Base-by-base conservation (phyloP, 2,888 invertebrate genomes). In the Drosophila rellima region DNA sequence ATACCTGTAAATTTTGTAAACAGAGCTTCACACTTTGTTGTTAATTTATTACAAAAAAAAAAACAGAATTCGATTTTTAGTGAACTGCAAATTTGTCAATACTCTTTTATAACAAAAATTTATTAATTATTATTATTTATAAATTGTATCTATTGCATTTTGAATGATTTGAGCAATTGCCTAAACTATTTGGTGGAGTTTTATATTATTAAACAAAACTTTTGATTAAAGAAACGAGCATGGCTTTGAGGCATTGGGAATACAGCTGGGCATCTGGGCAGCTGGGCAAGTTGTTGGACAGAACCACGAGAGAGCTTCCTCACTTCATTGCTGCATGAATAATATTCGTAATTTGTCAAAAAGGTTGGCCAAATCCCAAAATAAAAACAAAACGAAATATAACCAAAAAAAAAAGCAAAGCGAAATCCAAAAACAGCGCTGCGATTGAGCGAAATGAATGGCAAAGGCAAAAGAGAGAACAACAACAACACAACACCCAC, bases 301-400 rank as follows among this genome's bases (percentile, higher is more conserved):
- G 79, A 74, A 63, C 79, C 79, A 68, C 82, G 64, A 63, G 72
- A 61, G 66, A 74, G 80, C 85, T 88, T 80, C 88, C 88, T 78
- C 84, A 87, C 88, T 88, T 90, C 78, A 88, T 88, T 90, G 89
- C 82, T 80, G 79, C 89, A 88, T 89, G 87, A 90, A 90, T 90
- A 90, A 89, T 90, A 90, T 90, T 80, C 75, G 90, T 82, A 90
- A 89, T 89, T 90, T 89, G 90, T 89, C 89, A 89, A 88, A 85
- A 89, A 88, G 78, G 80, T 83, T 86, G 84, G 77, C 87, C 76
- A 88, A 89, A 86, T 86, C 84, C 87, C 87, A 78, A 86, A 88
- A 88, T 74, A 81, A 63, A 70, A 44, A 54, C 29, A 40, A 66
- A 52, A 62, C 44, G 37, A 52, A 54, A 51, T 47, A 17, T 15